Evolutionary conservation across 2,888 invertebrate genomes (phyloP).

Genomic region (Drosophila sordidapex): DNA sequence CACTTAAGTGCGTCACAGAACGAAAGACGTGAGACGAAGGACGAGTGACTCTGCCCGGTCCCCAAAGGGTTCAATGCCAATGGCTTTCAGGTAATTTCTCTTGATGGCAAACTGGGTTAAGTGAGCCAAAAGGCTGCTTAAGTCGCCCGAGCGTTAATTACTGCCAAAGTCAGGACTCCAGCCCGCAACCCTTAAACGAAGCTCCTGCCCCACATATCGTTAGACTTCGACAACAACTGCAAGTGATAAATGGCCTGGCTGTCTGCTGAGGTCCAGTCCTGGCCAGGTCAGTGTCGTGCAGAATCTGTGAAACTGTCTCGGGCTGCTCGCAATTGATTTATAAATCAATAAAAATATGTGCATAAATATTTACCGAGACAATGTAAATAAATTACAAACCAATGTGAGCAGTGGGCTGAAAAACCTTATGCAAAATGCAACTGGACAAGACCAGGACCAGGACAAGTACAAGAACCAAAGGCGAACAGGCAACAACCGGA

Average conservation of each 20-base stretch:
- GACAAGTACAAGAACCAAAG: constrained; percentile 2
- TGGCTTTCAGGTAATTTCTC: constrained; percentile 67
- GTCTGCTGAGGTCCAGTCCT: neutral
- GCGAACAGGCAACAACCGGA: neutral
- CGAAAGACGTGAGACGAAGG: constrained; percentile 2
- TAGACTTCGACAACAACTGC: constrained; percentile 11
- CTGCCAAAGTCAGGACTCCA: constrained; percentile 28
- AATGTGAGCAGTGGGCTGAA: constrained; percentile 60
- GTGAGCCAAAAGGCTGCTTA: constrained; percentile 41
- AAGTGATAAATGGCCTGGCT: constrained; percentile 46
- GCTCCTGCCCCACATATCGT: neutral
- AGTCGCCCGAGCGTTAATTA: constrained; percentile 63
- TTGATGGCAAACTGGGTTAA: constrained; percentile 39
- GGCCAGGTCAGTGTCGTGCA: constrained; percentile 2
- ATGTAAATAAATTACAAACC: constrained; percentile 74
- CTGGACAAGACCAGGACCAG: constrained; percentile 24
- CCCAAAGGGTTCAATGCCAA: constrained; percentile 27
- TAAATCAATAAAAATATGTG: constrained; percentile 75
- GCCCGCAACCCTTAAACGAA: neutral
- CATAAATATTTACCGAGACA: constrained; percentile 76
- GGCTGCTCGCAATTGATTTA: constrained; percentile 68
- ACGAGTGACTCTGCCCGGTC: neutral
- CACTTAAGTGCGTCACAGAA: constrained; percentile 44
- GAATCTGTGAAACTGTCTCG: constrained; percentile 31
- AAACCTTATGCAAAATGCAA: constrained; percentile 73